phyloP scores from a whole-genome alignment of 1,140 invertebrate species.

The Bombus terrestris region DNA sequence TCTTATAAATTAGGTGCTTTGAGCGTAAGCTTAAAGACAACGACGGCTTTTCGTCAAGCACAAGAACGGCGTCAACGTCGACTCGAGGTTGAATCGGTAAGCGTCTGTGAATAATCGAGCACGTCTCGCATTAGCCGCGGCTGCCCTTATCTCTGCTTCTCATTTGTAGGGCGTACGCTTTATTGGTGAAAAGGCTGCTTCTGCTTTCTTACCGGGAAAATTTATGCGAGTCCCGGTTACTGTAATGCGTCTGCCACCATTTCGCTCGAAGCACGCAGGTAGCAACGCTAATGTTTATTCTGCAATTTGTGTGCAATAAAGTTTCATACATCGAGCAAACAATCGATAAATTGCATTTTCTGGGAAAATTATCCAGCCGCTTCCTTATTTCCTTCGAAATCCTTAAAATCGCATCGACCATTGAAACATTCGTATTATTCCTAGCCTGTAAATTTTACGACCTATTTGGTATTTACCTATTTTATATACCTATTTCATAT shows the following conservation, averaged over 20 bases:
- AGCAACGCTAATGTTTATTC: neutral
- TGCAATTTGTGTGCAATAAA: neutral
- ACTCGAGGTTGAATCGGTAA: conserved; percentile 9
- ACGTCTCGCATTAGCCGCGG: conserved; percentile 20
- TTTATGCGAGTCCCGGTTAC: neutral
- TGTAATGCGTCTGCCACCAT: neutral
- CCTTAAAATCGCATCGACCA: no score
- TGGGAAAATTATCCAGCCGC: neutral
- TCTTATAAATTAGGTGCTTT: conserved; percentile 27
- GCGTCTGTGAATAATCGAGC: conserved; percentile 49
- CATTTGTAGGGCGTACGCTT: conserved; percentile 19
- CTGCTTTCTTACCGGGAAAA: neutral
- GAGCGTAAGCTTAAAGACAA: neutral
- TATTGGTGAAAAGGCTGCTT: neutral
- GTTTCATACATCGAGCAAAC: neutral
- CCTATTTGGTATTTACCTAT: no score
- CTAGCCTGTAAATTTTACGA: no score
- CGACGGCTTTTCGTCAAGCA: neutral
- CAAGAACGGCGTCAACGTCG: neutral
- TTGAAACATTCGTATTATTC: no score
- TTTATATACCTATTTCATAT: no score
- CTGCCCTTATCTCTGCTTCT: conserved; percentile 36
- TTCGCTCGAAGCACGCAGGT: neutral
- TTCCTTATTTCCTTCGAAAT: no score
- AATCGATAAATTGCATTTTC: neutral